Conservation (phyloP, 2,888 invertebrate genomes). For the Metallyticus violacea region DNA sequence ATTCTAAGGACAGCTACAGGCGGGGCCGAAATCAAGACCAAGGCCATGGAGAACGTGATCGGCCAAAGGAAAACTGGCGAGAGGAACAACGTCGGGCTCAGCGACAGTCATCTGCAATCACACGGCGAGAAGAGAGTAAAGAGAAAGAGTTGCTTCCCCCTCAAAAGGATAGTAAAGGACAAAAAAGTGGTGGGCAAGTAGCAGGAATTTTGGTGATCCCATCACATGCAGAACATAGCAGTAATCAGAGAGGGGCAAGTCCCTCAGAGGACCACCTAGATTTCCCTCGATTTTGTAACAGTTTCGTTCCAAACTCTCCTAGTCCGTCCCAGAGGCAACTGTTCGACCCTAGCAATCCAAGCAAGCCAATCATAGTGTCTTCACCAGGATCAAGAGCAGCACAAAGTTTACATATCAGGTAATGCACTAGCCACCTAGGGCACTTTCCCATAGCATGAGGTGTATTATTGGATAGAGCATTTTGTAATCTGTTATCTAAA, state of each 20-base stretch:
- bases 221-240: background rate
- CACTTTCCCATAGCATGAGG: no score
- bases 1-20: background rate
- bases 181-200: slow-evolving; percentile 7
- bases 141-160: background rate
- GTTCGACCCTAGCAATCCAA: slow-evolving; percentile 63
- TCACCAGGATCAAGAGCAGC: slow-evolving; percentile 47
- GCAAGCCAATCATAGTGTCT: slow-evolving; percentile 68
- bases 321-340: slow-evolving; percentile 49
- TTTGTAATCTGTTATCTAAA: no score
- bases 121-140: slow-evolving; percentile 18
- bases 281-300: slow-evolving; percentile 1
- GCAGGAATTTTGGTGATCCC: slow-evolving; percentile 49
- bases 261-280: slow-evolving; percentile 37
- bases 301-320: background rate
- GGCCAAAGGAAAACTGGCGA: slow-evolving; percentile 7
- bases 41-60: background rate
- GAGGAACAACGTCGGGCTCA: background rate
- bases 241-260: background rate
- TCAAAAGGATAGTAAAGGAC: background rate
- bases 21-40: slow-evolving; percentile 3
- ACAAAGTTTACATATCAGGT: background rate
- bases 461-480: no score
- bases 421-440: no score
- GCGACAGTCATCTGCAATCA: background rate